A percentile compares a stretch with the other conserved stretches of the same genome.
Evolutionary conservation across 2,888 invertebrate genomes (phyloP).

Genomic region (Heliconius ismenius): DNA sequence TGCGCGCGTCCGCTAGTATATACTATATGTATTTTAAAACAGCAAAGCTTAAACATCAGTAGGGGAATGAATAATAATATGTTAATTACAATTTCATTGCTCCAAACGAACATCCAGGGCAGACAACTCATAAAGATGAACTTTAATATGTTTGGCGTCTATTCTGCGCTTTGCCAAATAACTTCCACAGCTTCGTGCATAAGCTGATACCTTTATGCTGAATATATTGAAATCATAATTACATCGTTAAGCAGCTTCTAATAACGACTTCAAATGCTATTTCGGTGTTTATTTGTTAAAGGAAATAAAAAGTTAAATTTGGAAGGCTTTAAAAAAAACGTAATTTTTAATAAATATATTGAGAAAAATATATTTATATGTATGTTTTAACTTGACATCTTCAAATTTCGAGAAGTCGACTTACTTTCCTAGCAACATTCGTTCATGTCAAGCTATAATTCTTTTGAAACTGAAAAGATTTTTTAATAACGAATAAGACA

Average conservation of each 20-base stretch:
- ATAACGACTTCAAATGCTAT: neutral
- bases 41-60: neutral
- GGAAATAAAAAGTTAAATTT: too few species aligned
- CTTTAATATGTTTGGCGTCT: conserved; percentile 53
- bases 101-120: conserved; percentile 38
- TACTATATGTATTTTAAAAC: too few species aligned
- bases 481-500: neutral
- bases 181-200: conserved; percentile 46
- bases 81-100: neutral
- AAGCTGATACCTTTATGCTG: conserved; percentile 40
- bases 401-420: neutral
- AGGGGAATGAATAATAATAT: neutral
- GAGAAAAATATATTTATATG: neutral
- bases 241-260: conserved; percentile 34
- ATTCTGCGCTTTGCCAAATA: conserved; percentile 54
- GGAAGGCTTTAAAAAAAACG: too few species aligned
- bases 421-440: too few species aligned
- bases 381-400: neutral
- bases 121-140: conserved; percentile 44
- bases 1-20: too few species aligned
- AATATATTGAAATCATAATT: neutral
- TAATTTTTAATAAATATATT: neutral
- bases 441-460: too few species aligned
- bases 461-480: too few species aligned
- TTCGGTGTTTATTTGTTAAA: too few species aligned